Evolutionary conservation across 2,888 invertebrate species (phyloP).

Genomic region (Eilema depressum): DNA sequence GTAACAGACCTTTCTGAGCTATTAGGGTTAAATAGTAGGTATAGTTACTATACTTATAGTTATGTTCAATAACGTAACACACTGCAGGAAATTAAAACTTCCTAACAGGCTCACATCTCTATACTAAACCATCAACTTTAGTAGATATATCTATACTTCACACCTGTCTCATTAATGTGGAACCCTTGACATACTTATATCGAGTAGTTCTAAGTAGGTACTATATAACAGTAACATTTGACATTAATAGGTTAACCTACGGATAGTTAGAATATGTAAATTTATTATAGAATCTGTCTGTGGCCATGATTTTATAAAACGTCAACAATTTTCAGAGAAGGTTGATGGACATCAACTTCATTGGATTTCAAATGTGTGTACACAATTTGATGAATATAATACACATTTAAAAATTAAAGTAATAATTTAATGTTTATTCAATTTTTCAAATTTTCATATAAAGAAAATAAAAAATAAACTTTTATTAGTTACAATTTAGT

Average conservation of each 20-base stretch:
- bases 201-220: constrained; percentile 3
- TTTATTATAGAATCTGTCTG: constrained; percentile 1
- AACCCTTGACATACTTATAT: constrained; percentile 9
- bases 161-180: not conserved
- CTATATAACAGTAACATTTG: not conserved
- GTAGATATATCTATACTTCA: too few species aligned
- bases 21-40: not conserved
- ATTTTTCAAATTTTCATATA: too few species aligned
- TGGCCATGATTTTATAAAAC: constrained; percentile 10
- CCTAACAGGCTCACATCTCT: not conserved
- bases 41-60: too few species aligned
- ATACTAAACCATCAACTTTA: not conserved
- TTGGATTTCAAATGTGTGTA: not conserved
- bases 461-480: too few species aligned
- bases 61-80: too few species aligned
- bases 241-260: constrained; percentile 8
- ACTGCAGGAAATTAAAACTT: not conserved
- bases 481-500: too few species aligned
- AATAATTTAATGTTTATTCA: too few species aligned
- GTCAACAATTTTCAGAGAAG: not conserved
- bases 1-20: not conserved
- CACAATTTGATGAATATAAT: not conserved
- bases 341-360: not conserved
- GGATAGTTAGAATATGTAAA: constrained; percentile 9
- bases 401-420: not conserved